Base-by-base conservation (phyloP, 2,888 invertebrate genomes). In the Melangyna quadrimaculata region DNA sequence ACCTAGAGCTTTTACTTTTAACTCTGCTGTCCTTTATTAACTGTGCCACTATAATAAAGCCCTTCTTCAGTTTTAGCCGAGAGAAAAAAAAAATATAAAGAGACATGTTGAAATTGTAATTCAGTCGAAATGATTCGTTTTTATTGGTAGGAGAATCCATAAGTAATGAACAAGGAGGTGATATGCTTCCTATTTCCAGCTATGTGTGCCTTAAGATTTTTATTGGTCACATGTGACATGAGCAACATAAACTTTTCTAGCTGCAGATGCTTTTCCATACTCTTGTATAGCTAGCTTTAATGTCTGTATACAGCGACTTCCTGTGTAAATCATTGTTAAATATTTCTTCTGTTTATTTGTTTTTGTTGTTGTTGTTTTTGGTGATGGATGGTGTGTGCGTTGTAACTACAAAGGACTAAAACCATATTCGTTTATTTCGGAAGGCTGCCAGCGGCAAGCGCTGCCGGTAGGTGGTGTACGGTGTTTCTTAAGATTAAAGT, bases 111-210 rank as follows among this genome's bases (percentile, higher is more conserved):
- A 86, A 86, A 81, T 81, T 86, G 86, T 86, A 86, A 86, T 86
- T 86, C 69, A 78, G 77, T 51, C 77, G 81, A 81, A 80, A 86
- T 81, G 73, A 86, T 86, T 81, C 78, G 77, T 69, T 81, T 80
- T 86, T 86, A 86, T 86, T 86, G 70, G 69, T 17, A 77, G 37
- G 63, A 63, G 70, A 59, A 86, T 86, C 70, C 86, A 86, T 86
- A 86, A 86, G 86, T 86, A 81, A 86, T 86, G 86, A 86, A 80
- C 77, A 70, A 81, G 86, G 81, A 81, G 86, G 81, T 86, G 81
- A 86, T 70, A 78, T 86, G n/a, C 51, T 73, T 77, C 65, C 75
- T 63, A 63, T 59, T 35, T 61, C 67, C 37, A 32, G 48, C 40
- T 61, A 59, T 61, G 37, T 71, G 71, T 80, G 67, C 24, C 72